Evolutionary conservation across 2,113 vertebrate genomes (phyloP), one percentile per base, ranked within the genome.

Genomic region (Carassius carassius): DNA sequence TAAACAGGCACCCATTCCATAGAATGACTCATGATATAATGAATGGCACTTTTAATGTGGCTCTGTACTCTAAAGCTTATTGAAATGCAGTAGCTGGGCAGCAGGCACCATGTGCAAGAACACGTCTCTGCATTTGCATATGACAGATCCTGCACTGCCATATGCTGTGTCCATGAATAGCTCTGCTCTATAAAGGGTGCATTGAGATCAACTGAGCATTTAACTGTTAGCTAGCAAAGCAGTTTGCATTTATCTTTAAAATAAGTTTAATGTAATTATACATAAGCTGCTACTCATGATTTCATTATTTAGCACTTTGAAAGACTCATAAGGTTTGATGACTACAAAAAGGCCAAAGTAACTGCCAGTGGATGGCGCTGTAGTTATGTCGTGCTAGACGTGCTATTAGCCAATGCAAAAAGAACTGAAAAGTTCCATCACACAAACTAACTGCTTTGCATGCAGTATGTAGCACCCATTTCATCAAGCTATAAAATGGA

Each of bases 151-250:
- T 76, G 81, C 81, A 70, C 10, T 79, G 23, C 70, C 70, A 77
- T 81, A 83, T 85, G 80, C 21, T 51, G 17, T 60, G 17, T 51
- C 75, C 13, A 14, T 41, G 78, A 87, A 85, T 82, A 74, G 69
- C 21, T 80, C 60, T 62, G 70, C 72, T 78, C 23, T 67, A 78
- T 19, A 60, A 3, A 25, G 23, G 5, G 37, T 37, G 41, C 37
- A 11, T n/a, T 73, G 69, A 32, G 74, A 8, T 67, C 58, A 72
- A 72, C 60, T 79, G 32, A 65, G 58, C 6, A 65, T 84, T 51
- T 58, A 29, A 58, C 25, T 54, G 75, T 78, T 35, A 35, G 75
- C 75, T 25, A 41, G 12, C 58, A 65, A 47, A 35, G 17, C 3
- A 63, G 60, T 67, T 32, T 14, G 56, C 8, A 72, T 75, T 23